Percentiles rank a stretch among this genome's conserved stretches.
Evolutionary conservation across 2,113 vertebrate species (phyloP).

Genomic region (Morphnarchus princeps): DNA sequence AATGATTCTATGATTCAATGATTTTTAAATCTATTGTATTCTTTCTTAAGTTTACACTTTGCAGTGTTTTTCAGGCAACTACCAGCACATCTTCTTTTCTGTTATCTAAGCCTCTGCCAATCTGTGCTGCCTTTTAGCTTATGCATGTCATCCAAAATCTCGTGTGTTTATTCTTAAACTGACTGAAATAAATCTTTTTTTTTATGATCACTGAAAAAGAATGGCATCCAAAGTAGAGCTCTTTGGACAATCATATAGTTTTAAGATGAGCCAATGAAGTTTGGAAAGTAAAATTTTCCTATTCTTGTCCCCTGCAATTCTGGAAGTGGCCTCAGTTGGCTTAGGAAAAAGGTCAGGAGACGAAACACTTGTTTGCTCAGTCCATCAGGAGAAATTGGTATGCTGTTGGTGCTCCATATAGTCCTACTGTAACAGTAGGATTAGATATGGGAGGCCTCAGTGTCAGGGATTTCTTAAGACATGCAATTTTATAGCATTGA

Average conservation of each 20-base stretch:
- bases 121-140: neutral
- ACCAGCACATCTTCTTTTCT: neutral
- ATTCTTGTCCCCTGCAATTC: neutral
- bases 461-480: neutral
- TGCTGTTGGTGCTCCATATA: neutral
- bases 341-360: neutral
- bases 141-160: neutral
- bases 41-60: neutral
- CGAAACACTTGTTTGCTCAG: neutral
- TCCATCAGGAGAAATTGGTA: neutral
- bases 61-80: neutral
- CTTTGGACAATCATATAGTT: neutral
- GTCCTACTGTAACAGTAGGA: neutral
- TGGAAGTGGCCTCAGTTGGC: neutral
- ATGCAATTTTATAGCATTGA: neutral
- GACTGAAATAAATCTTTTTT: neutral
- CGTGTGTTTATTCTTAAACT: neutral
- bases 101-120: neutral
- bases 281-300: neutral
- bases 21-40: neutral
- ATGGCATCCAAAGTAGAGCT: neutral
- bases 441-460: neutral
- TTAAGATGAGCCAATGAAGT: neutral
- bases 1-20: no score
- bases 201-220: neutral